Base-by-base conservation (phyloP, 2,113 vertebrate genomes). In the Muntiacus muntjak region DNA sequence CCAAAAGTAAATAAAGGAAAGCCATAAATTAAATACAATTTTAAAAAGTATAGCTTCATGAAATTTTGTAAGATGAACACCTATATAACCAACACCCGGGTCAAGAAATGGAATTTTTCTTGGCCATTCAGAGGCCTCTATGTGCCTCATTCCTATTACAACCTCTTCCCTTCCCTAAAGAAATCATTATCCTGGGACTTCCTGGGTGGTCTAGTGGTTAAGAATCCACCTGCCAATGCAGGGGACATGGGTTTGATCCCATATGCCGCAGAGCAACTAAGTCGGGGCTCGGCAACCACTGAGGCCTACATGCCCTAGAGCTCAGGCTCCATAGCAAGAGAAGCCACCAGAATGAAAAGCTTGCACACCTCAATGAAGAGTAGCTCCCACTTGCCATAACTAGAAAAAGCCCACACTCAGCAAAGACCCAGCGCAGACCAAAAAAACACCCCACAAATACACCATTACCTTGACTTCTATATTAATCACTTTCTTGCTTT, bases 211-310 rank as follows among this genome's bases (percentile, higher is more conserved):
- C 67, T 40, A 74, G n/a, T 40, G 23, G 67, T 23, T 40, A 40
- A 36, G 67, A 74, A 74, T 40, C 67, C 67, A 40, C 67, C 67
- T 74, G 67, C 19, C n/a, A 23, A 40, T 23, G 67, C 67, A 40
- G n/a, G n/a, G n/a, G 10, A 23, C n/a, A 12, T 0, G 2, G n/a
- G 67, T 71, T 12, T 71, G 67, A 71, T 40, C n/a, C 67, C n/a
- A 40, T 71, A 40, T 71, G n/a, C n/a, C 5, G 0, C 67, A 71
- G n/a, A 11, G 67, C n/a, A 40, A 23, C n/a, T 6, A 40, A 71
- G n/a, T 40, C 1, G 7, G 67, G 67, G n/a, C n/a, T 3, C 67
- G 0, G 0, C 10, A 1, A 23, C 67, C 21, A 74, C 10, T 74
- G 67, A 74, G 6, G n/a, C n/a, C 67, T 74, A 74, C n/a, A 40